phyloP scores from a whole-genome alignment of 1,140 invertebrate species.

The Papilio aristodemus region DNA sequence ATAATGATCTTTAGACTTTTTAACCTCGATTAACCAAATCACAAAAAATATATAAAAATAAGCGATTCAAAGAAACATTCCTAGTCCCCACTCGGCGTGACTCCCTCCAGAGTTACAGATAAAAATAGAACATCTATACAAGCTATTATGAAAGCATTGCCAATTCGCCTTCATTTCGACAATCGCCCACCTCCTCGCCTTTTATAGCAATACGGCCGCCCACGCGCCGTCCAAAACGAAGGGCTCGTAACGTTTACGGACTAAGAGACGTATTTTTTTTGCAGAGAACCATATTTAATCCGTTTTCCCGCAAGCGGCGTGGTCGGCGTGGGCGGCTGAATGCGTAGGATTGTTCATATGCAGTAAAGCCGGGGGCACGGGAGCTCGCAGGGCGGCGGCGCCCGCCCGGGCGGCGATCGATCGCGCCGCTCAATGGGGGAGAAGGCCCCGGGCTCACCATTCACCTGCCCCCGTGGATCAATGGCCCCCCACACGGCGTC shows the following conservation, averaged over 20 bases:
- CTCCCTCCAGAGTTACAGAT: conserved; percentile 14
- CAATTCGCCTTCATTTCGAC: conserved; percentile 24
- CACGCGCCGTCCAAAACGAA: conserved; percentile 22
- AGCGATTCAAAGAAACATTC: not conserved
- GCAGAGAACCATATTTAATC: conserved; percentile 20
- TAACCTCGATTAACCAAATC: not conserved
- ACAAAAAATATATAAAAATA: conserved; percentile 9
- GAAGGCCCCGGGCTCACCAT: conserved; percentile 60
- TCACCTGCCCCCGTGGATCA: conserved; percentile 74
- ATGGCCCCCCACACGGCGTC: conserved; percentile 70
- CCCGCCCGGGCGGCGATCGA: conserved; percentile 53
- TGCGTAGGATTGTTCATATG: conserved; percentile 28
- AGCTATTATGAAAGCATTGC: conserved; percentile 27
- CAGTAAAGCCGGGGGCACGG: conserved; percentile 19
- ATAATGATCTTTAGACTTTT: no score
- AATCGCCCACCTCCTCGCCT: conserved; percentile 26
- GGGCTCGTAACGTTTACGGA: conserved; percentile 22
- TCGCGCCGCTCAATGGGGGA: conserved; percentile 59
- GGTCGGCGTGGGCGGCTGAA: conserved; percentile 20
- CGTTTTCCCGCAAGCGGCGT: conserved; percentile 23
- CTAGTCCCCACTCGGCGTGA: not conserved
- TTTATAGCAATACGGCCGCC: conserved; percentile 29
- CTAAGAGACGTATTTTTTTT: conserved; percentile 17
- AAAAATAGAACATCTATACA: conserved; percentile 29
- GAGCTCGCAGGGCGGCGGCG: conserved; percentile 37